Percentiles rank a stretch among this genome's conserved stretches.
These are phyloP conservation scores for Odontamblyopus lacepedii DNA, from an alignment of 2,797 vertebrate species.

Conservation along the genomic window DNA sequence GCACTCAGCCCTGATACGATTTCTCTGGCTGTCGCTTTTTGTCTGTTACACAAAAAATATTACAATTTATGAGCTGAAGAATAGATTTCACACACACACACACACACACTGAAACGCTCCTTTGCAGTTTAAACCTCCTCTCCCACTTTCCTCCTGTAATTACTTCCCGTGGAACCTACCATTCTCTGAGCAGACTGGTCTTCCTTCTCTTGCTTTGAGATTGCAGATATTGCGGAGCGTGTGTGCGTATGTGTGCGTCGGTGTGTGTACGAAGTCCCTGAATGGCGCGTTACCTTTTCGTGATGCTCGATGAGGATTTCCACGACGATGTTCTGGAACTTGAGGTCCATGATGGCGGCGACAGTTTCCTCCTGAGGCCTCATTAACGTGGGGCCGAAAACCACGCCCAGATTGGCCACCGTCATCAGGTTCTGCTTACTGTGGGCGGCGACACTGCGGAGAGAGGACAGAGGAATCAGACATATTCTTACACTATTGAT, in stretches of 20 bases:
- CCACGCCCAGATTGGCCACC: slow-evolving; percentile 94
- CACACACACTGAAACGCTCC: slow-evolving; percentile 4
- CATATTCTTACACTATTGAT: too few relatives aligned
- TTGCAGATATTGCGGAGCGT: neutral
- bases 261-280: neutral
- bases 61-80: slow-evolving; percentile 13
- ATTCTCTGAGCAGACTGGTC: neutral
- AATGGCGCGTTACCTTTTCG: slow-evolving; percentile 81
- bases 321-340: slow-evolving; percentile 98
- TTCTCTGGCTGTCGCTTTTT: neutral
- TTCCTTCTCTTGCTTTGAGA: slow-evolving; percentile 12
- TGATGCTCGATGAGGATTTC: slow-evolving; percentile 97
- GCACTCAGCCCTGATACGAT: neutral
- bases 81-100: slow-evolving; percentile 2
- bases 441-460: slow-evolving; percentile 74
- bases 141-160: slow-evolving; percentile 9
- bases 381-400: slow-evolving; percentile 98
- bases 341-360: slow-evolving; percentile 98
- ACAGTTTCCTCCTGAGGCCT: slow-evolving; percentile 96
- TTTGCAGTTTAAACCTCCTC: slow-evolving; percentile 5
- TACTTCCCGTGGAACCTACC: neutral
- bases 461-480: slow-evolving; percentile 12
- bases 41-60: slow-evolving; percentile 36
- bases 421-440: slow-evolving; percentile 93
- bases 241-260: neutral